Conservation (phyloP, 2,797 vertebrate genomes). For the Steatocranus sp. region DNA sequence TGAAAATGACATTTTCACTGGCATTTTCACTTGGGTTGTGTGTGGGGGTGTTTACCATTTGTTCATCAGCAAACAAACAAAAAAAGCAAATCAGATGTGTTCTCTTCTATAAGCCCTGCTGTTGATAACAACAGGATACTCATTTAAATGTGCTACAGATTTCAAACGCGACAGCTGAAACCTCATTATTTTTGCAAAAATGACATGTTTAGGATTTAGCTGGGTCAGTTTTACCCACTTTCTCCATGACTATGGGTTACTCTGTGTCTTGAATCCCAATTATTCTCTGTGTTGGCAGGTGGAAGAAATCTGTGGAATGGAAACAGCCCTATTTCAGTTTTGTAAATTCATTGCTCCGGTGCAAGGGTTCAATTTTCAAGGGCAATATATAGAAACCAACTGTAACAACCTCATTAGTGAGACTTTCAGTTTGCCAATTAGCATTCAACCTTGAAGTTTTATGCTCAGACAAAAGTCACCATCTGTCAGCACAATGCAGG, state of each 20-base stretch:
- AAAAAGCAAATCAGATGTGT: constrained; percentile 17
- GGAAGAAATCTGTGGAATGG: not conserved
- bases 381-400: constrained; percentile 18
- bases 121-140: constrained; percentile 17
- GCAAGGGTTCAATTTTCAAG: constrained; percentile 18
- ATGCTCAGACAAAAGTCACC: constrained; percentile 48
- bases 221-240: constrained; percentile 13
- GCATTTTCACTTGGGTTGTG: not conserved
- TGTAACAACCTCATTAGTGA: constrained; percentile 61
- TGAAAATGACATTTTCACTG: not conserved
- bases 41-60: not conserved
- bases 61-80: not conserved
- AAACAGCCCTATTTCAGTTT: constrained; percentile 8
- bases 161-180: not conserved
- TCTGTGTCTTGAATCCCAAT: constrained; percentile 35
- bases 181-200: constrained; percentile 30
- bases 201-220: constrained; percentile 27
- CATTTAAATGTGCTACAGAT: constrained; percentile 16
- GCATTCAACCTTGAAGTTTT: constrained; percentile 72
- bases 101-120: not conserved
- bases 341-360: constrained; percentile 8
- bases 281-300: constrained; percentile 36
- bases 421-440: constrained; percentile 76
- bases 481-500: constrained; percentile 56
- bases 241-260: constrained; percentile 10